phyloP scores from a whole-genome alignment of 2,113 vertebrate species.

The Phycodurus eques region DNA sequence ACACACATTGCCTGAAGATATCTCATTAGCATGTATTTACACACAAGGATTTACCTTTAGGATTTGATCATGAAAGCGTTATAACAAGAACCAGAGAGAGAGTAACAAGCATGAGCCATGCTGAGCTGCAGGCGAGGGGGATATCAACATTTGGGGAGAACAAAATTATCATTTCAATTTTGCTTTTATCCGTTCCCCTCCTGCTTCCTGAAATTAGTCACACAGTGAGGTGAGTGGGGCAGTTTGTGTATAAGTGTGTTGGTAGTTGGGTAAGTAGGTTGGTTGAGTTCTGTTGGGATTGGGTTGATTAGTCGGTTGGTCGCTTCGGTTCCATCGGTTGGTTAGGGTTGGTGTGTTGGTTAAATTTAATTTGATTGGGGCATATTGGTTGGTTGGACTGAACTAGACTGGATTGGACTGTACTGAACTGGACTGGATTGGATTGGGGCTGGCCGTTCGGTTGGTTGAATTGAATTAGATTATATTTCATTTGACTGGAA shows the following conservation, averaged over 20 bases:
- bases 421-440: no score
- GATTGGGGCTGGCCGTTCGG: no score
- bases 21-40: slow-evolving; percentile 18
- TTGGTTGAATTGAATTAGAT: no score
- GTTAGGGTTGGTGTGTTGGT: no score
- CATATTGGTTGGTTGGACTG: background rate
- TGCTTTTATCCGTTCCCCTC: slow-evolving; percentile 9
- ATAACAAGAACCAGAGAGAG: slow-evolving; percentile 33
- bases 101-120: slow-evolving; percentile 29
- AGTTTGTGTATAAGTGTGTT: background rate
- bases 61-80: slow-evolving; percentile 46
- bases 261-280: background rate
- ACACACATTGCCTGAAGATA: background rate
- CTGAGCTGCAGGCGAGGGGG: slow-evolving; percentile 31
- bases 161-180: slow-evolving; percentile 55
- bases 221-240: background rate
- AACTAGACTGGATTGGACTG: no score
- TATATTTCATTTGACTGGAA: no score
- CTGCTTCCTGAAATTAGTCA: slow-evolving; percentile 12
- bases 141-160: slow-evolving; percentile 23
- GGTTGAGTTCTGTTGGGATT: no score
- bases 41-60: slow-evolving; percentile 49
- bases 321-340: no score
- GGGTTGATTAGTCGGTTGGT: no score
- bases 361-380: no score